Base-by-base conservation (phyloP, 2,113 vertebrate species). In the Myotis brandtii region DNA sequence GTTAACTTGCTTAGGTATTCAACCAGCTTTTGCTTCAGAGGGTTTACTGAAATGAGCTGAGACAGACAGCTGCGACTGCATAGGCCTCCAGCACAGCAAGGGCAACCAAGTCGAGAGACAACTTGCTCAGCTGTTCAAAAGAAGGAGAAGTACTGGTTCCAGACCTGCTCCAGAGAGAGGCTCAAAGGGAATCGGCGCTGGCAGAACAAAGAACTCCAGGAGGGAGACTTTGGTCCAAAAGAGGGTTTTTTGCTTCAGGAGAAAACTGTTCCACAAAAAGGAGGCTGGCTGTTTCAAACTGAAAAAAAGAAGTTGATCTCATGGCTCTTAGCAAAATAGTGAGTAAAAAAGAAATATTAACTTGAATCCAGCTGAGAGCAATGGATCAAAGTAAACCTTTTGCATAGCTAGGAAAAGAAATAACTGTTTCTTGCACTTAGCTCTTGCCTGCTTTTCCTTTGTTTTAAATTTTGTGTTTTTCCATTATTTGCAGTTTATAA, bases 401-500 rank as follows among this genome's bases (percentile, higher is more conserved):
- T 86, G 32, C 67, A 14, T 72, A n/a, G 69, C 80, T 46, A 92
- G 59, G 40, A 64, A 92, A 85, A 96, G 40, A 92, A 94, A 94
- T 80, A 62, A 75, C 30, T 81, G 0, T 66, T 96, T 86, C 43
- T 88, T 83, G 2, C 30, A 50, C 11, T 89, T 66, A 75, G 50
- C 21, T 81, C 84, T 91, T 79, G 50, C 77, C 67, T 89, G 11
- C 12, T 91, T 96, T 95, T 80, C 77, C 66, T 92, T 95, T 91
- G 59, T 70, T 91, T 94, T 69, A 32, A 86, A 73, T 64, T 93
- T 95, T 97, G 18, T 37, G 66, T 81, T 94, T 93, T 95, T 90
- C 62, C 95, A 85, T 95, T 93, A 95, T 97, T 97, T 96, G 88
- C 81, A 52, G 72, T 69, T 87, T 48, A 85, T 91, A 95, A 95